Evolutionary conservation across 2,113 vertebrate genomes (phyloP), one percentile per base, ranked within the genome.

Genomic region (Dipodomys stephensi): DNA sequence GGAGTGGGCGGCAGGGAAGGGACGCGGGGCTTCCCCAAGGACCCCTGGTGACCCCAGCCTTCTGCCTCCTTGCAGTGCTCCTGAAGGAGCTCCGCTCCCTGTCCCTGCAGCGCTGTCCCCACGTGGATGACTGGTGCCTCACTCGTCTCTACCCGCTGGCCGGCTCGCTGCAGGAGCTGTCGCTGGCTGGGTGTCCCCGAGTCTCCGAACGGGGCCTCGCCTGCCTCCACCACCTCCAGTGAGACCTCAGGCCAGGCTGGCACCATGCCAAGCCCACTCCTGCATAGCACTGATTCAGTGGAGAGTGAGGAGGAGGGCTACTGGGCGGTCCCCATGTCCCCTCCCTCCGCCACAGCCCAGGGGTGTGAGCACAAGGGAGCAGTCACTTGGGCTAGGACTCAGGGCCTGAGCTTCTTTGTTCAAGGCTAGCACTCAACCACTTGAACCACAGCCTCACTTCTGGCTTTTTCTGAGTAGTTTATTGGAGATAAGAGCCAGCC

Each of bases 121-220:
- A 98, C 6, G 90, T 99, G 19, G 98, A 99, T 0, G 98, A 99
- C 98, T 99, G 99, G 99, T 98, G 98, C 86, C 97, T 99, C 62
- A 92, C 97, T 62, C 97, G 97, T 35, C 98, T 99, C 62, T 94
- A 99, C 28, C 18, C 96, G 0, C 98, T 99, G 68, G 89, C 97
- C 10, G 93, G 96, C 79, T 98, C 97, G 0, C 92, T 99, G 87
- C 97, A 98, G 91, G 98, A 99, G 68, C 98, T 99, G 69, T 98
- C 98, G 6, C 96, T 99, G 83, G 98, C 99, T 0, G 97, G 98
- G 16, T 99, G 99, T 68, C 98, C 98, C 44, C 95, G 0, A 0
- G 86, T 99, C 94, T 98, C 99, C 0, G 98, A 98, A 60, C 97
- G 98, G 3, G 99, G 99, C 23, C 98, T 99, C 2, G 97, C 98